A percentile compares a stretch with the other conserved stretches of the same genome.
Evolutionary conservation across 2,797 vertebrate species (phyloP).

Genomic region (Calcarius lapponicus): DNA sequence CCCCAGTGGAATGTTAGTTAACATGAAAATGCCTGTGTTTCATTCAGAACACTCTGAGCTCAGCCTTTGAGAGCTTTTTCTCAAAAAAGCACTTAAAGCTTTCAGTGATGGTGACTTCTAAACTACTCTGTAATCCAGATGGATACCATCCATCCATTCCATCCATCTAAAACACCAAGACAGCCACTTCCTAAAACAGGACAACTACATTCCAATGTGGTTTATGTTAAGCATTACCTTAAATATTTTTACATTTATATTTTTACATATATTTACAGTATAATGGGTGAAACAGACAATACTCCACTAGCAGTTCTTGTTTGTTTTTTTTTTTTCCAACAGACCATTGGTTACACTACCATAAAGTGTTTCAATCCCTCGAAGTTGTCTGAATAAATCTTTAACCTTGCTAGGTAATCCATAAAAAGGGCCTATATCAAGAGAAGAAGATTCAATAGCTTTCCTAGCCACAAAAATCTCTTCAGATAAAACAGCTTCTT

Average conservation of each 20-base stretch:
- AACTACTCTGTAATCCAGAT: background rate
- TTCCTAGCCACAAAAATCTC: constrained; percentile 85
- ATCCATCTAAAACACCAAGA: background rate
- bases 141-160: background rate
- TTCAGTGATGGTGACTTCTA: background rate
- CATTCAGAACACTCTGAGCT: background rate
- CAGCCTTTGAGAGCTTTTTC: background rate
- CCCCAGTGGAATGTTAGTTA: no score
- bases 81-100: background rate
- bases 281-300: background rate
- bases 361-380: constrained; percentile 90
- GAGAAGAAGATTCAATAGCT: constrained; percentile 75
- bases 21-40: background rate
- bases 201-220: rapidly evolving
- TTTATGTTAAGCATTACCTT: background rate
- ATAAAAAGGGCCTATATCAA: constrained; percentile 94
- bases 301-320: background rate
- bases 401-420: constrained; percentile 93
- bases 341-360: constrained; percentile 77
- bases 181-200: background rate
- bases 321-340: background rate
- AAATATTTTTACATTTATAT: background rate
- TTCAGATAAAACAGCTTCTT: constrained; percentile 84
- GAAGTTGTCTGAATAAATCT: constrained; percentile 84
- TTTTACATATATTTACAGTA: background rate